phyloP scores from a whole-genome alignment of 2,888 invertebrate genomes.

The Lingula anatina region DNA sequence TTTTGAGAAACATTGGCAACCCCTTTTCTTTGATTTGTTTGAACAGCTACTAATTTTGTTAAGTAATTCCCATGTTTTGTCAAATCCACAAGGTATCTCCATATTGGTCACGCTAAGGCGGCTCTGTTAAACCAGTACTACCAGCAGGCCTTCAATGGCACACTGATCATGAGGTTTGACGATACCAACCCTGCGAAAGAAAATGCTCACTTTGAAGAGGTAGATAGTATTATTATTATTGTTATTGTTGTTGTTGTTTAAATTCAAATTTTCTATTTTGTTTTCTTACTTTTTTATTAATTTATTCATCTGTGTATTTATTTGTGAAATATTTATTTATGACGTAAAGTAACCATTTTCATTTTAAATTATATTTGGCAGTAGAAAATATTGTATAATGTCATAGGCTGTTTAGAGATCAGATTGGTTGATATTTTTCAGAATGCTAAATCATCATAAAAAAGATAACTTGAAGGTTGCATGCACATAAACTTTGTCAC shows the following conservation, averaged over 20 bases:
- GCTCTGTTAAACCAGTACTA: constrained; percentile 97
- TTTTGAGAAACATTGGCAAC: neutral
- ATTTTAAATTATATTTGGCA: no score
- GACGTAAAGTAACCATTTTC: no score
- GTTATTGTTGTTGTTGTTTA: no score
- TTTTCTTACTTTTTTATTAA: no score
- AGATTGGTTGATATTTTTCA: no score
- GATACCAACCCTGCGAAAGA: constrained; percentile 99
- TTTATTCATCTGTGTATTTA: no score
- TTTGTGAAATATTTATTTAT: no score
- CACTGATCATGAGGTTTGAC: constrained; percentile 96
- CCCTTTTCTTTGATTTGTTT: constrained; percentile 1
- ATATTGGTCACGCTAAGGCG: constrained; percentile 98
- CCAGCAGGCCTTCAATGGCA: constrained; percentile 72
- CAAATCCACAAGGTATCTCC: constrained; percentile 64
- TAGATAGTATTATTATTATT: constrained; percentile 43
- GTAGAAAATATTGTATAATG: no score
- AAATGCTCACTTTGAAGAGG: constrained; percentile 93
- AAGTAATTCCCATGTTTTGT: neutral
- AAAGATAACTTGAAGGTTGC: no score
- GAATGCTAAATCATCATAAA: no score
- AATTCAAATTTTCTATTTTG: neutral
- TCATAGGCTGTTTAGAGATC: no score
- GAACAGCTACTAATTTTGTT: neutral
- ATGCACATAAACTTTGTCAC: no score